A percentile compares a stretch with the other conserved stretches of the same genome.
These are phyloP conservation scores for Perccottus glenii DNA, from an alignment of 2,113 vertebrate genomes.

Conservation along the genomic window DNA sequence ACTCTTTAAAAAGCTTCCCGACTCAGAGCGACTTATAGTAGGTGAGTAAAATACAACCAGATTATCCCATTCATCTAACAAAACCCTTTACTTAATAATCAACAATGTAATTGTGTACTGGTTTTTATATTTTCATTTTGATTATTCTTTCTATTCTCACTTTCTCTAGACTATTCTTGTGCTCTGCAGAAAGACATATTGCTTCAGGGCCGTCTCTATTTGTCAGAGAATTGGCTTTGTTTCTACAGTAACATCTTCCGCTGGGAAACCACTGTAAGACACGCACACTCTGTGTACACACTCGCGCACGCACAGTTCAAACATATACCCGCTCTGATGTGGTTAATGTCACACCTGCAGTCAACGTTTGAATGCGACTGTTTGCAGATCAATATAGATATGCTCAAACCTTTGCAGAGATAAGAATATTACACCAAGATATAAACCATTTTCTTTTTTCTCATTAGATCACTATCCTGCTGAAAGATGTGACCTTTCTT, in stretches of 20 bases:
- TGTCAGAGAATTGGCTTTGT: constrained; percentile 92
- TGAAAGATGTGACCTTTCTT: constrained; percentile 88
- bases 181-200: constrained; percentile 91
- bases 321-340: constrained; percentile 1
- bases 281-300: constrained; percentile 19
- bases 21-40: constrained; percentile 89
- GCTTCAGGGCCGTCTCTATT: constrained; percentile 89
- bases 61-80: no score
- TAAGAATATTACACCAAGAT: constrained; percentile 4
- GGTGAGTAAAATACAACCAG: constrained; percentile 74
- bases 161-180: constrained; percentile 87
- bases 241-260: constrained; percentile 95
- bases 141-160: neutral
- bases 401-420: constrained; percentile 8
- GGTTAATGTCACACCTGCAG: constrained; percentile 19
- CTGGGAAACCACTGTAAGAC: constrained; percentile 90
- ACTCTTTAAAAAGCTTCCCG: constrained; percentile 90
- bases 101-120: no score
- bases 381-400: constrained; percentile 48
- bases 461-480: constrained; percentile 86
- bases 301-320: constrained; percentile 1
- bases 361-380: constrained; percentile 23
- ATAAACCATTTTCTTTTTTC: neutral
- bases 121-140: neutral
- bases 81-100: no score